Evolutionary conservation across 2,797 vertebrate genomes (phyloP).

Genomic region (Strix occidentalis): DNA sequence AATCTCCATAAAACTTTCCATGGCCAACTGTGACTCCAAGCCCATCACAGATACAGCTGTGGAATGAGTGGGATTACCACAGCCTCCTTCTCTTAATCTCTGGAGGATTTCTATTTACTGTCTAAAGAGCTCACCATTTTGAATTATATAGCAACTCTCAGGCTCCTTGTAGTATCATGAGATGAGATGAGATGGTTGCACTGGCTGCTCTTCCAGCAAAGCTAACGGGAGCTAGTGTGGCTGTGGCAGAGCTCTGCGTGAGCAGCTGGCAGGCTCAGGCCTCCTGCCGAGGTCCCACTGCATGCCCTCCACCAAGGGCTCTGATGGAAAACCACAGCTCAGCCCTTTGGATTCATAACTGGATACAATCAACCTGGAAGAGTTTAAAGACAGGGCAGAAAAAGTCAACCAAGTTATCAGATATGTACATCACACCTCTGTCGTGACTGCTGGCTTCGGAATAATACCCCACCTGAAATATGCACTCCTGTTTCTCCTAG

Average conservation of each 20-base stretch:
- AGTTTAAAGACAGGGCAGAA: not conserved
- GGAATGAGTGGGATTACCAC: not conserved
- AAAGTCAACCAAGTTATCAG: not conserved
- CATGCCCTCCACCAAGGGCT: not conserved
- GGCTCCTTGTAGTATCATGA: not conserved
- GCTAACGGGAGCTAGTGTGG: rapidly evolving
- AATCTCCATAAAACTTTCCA: not conserved
- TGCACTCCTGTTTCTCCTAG: not conserved
- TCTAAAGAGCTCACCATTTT: not conserved
- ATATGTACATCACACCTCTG: not conserved
- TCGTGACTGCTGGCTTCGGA: not conserved
- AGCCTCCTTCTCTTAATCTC: not conserved
- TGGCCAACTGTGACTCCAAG: not conserved
- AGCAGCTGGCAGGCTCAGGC: rapidly evolving
- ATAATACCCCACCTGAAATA: constrained; percentile 14
- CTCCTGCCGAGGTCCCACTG: rapidly evolving
- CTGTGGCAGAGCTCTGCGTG: not conserved
- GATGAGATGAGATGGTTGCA: not conserved
- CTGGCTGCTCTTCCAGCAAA: not conserved
- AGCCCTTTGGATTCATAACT: not conserved
- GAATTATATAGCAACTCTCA: not conserved
- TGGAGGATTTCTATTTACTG: not conserved
- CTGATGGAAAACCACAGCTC: not conserved
- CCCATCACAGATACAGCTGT: not conserved
- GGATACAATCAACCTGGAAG: not conserved